phyloP scores from a whole-genome alignment of 1,140 invertebrate genomes.

The Caenorhabditis latens region DNA sequence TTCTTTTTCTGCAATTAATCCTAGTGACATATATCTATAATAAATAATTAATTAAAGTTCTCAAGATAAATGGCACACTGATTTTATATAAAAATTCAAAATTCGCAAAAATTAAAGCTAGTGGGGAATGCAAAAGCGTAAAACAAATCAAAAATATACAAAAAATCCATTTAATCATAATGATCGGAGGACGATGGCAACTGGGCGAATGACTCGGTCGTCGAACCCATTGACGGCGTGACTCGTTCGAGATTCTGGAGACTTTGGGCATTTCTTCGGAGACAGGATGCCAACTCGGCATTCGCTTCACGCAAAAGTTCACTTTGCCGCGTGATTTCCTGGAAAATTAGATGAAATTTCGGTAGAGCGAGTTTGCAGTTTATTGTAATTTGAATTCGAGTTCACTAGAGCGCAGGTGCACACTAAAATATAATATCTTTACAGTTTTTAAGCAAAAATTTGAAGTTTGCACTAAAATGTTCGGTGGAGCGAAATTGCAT shows the following conservation, averaged over 20 bases:
- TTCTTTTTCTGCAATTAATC: neutral
- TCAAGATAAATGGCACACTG: no score
- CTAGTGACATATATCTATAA: neutral
- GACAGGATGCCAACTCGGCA: constrained; percentile 49
- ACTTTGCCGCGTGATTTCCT: constrained; percentile 48
- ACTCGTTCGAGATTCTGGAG: constrained; percentile 24
- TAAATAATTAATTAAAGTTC: neutral
- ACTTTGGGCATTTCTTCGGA: constrained; percentile 7
- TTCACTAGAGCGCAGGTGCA: no score
- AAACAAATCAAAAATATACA: neutral
- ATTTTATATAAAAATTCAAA: no score
- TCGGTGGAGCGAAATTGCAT: no score
- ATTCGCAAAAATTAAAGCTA: neutral
- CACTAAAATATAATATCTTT: no score
- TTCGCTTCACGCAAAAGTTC: constrained; percentile 59
- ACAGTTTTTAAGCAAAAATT: no score
- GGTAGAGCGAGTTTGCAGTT: no score
- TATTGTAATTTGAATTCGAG: no score
- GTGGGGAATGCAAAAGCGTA: neutral
- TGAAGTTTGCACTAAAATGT: no score
- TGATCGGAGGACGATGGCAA: constrained; percentile 6
- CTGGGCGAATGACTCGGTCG: constrained; percentile 26
- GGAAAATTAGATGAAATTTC: neutral
- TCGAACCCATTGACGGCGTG: constrained; percentile 20
- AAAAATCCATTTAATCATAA: constrained; percentile 15